Evolutionary conservation across 2,797 vertebrate genomes (phyloP).

Genomic region (Clarias laeviceps): DNA sequence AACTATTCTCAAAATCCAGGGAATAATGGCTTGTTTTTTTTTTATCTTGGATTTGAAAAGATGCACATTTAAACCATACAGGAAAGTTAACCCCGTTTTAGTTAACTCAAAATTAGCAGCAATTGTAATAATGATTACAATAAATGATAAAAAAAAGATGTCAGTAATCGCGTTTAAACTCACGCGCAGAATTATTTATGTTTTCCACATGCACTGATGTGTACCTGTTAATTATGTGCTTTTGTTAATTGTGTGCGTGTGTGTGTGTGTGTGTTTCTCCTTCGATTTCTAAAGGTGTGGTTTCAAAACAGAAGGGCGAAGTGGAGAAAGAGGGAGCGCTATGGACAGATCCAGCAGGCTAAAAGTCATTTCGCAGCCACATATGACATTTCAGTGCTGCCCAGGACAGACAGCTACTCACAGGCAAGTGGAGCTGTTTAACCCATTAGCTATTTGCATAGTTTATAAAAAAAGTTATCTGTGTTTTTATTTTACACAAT

Average conservation of each 20-base stretch:
- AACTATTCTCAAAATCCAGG: neutral
- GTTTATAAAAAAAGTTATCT: neutral
- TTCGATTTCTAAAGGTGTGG: constrained; percentile 83
- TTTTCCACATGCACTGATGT: neutral
- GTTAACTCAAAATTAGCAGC: neutral
- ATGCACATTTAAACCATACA: neutral
- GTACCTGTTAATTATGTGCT: neutral
- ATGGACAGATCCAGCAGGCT: constrained; percentile 97
- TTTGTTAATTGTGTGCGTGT: neutral
- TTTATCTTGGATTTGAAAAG: neutral
- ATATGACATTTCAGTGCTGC: constrained; percentile 94
- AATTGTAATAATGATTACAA: neutral
- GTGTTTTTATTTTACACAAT: neutral
- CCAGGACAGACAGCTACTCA: constrained; percentile 91
- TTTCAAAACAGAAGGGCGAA: constrained; percentile 99
- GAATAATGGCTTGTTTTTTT: neutral
- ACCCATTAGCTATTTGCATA: neutral
- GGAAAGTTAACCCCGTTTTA: neutral
- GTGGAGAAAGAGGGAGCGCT: constrained; percentile 97
- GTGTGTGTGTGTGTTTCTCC: neutral
- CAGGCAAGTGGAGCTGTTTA: constrained; percentile 76
- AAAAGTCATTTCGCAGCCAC: constrained; percentile 95
- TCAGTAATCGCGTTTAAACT: neutral
- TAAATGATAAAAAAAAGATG: neutral
- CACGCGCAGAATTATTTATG: neutral